Evolutionary conservation across 2,113 vertebrate species (phyloP), one percentile per base, ranked within the genome.

Genomic region (Nannobrachium achirus): DNA sequence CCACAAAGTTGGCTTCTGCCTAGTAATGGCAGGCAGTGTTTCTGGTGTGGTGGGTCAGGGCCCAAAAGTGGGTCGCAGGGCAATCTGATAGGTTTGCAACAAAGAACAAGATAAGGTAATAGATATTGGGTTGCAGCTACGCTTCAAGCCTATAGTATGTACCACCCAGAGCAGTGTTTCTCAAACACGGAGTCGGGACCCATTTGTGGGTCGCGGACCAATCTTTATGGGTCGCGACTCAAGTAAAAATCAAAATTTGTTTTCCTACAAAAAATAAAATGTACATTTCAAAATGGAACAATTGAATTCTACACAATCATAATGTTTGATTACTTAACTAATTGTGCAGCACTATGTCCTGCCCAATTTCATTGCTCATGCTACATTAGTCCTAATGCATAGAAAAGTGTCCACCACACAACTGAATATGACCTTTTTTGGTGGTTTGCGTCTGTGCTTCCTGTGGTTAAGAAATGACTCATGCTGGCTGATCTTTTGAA

Each of bases 391-490:
- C 38, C 40, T 64, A 53, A 5, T 6, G 15, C 39, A 41, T 5
- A 51, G 14, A 11, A 14, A 66, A 57, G 59, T 61, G 51, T 53
- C 58, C 44, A 38, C 63, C 51, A 63, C 49, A 1, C 18, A 49
- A 10, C 7, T 67, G 13, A 76, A 57, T 62, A 64, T 69, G 16
- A 64, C 51, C 45, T 66, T 72, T 64, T 51, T 72, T 20, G 1
- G 25, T 75, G 64, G 59, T 75, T 72, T 78, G 10, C 55, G 14
- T 79, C 57, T 75, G 56, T 6, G 0, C 51, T 71, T 80, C 67
- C 56, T 71, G 75, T 76, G 66, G 73, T 82, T 66, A 78, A 52
- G 51, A 78, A 69, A 66, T 76, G 71, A 84, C 39, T 85, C 69
- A 69, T 19, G 33, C 41, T 6, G 10, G 44, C 61, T 60, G 48